These are phyloP conservation scores for Ptychobarbus kaznakovi DNA, from an alignment of 2,797 vertebrate species.

Conservation along the genomic window DNA sequence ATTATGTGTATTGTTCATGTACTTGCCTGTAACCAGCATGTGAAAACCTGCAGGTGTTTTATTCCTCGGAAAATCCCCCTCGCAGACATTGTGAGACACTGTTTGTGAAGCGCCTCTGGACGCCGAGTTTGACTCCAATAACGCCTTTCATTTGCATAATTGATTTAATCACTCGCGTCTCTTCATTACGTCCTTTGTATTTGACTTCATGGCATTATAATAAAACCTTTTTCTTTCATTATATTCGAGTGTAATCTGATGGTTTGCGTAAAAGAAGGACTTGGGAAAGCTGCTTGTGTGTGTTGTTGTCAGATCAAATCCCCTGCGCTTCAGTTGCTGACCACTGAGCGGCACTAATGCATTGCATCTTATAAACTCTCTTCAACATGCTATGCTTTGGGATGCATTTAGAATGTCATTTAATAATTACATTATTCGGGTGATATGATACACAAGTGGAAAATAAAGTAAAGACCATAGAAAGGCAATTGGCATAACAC, in stretches of 20 bases:
- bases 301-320: background rate
- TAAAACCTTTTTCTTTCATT: background rate
- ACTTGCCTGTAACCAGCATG: constrained; percentile 52
- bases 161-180: constrained; percentile 30
- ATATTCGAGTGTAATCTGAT: background rate
- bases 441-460: background rate
- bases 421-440: background rate
- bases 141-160: constrained; percentile 29
- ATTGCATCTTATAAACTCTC: background rate
- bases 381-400: background rate
- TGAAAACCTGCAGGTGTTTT: constrained; percentile 42
- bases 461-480: background rate
- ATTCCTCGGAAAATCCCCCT: constrained; percentile 1
- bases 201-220: background rate
- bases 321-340: background rate
- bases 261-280: background rate
- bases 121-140: background rate
- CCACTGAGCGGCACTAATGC: background rate
- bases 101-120: constrained; percentile 6
- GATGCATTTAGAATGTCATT: background rate
- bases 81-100: constrained; percentile 5
- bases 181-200: background rate
- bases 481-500: background rate
- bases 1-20: background rate
- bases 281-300: background rate